A percentile compares a stretch with the other conserved stretches of the same genome.
phyloP scores from a whole-genome alignment of 2,113 vertebrate species.

The Cynopterus brachyotis region DNA sequence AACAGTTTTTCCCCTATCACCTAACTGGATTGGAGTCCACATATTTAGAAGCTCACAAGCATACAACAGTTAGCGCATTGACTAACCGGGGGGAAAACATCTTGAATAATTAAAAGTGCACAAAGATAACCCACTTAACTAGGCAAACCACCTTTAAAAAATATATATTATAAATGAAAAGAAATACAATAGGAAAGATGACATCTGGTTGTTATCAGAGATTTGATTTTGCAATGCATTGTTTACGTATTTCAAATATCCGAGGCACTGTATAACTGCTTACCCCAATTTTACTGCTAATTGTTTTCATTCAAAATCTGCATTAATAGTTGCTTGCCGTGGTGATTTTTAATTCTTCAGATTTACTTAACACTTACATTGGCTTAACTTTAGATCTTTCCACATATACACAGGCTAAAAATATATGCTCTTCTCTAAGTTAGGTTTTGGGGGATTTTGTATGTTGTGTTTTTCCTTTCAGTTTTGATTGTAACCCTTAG shows the following conservation, averaged over 20 bases:
- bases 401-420: not conserved
- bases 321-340: not conserved
- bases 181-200: not conserved
- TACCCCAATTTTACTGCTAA: not conserved
- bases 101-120: not conserved
- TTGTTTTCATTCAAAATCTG: constrained; percentile 25
- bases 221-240: not conserved
- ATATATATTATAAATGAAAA: not conserved
- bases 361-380: not conserved
- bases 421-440: not conserved
- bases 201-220: not conserved
- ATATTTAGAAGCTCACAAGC: accelerated
- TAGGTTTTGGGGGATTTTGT: not conserved
- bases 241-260: constrained; percentile 9
- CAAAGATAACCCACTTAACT: not conserved
- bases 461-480: not conserved
- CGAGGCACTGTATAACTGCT: not conserved
- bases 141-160: not conserved
- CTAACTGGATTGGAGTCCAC: not conserved
- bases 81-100: not conserved
- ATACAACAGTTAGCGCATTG: not conserved
- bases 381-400: not conserved
- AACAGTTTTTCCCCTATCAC: not conserved
- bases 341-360: not conserved
- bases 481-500: not conserved